Percentiles rank a stretch among this genome's conserved stretches.
Conservation (phyloP, 2,888 invertebrate species). For the Cylindroiulus punctatus region DNA sequence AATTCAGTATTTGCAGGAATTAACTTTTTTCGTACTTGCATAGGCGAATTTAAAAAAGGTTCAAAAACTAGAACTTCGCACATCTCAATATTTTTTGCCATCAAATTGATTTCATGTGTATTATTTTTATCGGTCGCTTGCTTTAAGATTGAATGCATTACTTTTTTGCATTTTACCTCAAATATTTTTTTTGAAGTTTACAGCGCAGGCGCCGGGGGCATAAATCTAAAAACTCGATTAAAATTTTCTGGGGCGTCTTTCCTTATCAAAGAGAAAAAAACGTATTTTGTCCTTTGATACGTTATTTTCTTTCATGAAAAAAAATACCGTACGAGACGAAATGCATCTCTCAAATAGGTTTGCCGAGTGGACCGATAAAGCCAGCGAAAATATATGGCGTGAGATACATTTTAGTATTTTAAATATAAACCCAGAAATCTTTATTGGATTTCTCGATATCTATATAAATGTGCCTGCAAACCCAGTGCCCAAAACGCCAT, state of each 20-base stretch:
- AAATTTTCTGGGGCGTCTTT: neutral
- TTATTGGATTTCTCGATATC: slow-evolving; percentile 29
- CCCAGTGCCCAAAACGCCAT: neutral
- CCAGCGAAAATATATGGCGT: neutral
- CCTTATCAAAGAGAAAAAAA: neutral
- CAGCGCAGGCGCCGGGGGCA: neutral
- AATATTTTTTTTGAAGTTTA: neutral
- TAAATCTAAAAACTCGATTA: neutral
- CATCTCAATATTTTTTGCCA: neutral
- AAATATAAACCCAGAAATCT: slow-evolving; percentile 29
- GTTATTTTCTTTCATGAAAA: neutral
- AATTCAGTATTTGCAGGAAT: too few relatives aligned
- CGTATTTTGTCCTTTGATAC: neutral
- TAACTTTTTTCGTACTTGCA: too few relatives aligned
- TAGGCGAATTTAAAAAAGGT: too few relatives aligned
- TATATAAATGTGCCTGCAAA: slow-evolving; percentile 6
- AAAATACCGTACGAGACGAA: neutral
- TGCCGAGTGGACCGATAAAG: slow-evolving; percentile 15
- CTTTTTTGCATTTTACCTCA: neutral
- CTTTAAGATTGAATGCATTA: neutral
- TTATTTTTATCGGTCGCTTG: neutral
- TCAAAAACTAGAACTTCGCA: too few relatives aligned
- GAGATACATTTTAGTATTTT: slow-evolving; percentile 34
- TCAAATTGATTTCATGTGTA: neutral
- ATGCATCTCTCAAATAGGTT: neutral